A percentile compares a stretch with the other conserved stretches of the same genome.
Evolutionary conservation across 2,797 vertebrate species (phyloP).

Genomic region (Buphagus erythrorhynchus): DNA sequence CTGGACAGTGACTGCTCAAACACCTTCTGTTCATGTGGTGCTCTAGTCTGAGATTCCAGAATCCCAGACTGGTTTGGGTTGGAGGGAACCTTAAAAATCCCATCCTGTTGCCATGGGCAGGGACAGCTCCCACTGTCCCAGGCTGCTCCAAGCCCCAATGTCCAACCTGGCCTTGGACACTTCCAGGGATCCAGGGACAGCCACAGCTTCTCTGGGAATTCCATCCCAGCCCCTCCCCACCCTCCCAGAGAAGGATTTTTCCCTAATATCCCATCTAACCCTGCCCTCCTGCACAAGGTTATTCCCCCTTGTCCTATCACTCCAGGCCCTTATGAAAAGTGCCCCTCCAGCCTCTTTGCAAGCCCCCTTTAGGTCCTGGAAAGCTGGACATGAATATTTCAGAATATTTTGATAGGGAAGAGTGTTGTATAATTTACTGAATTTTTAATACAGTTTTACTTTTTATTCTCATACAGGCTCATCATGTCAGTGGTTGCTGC

Average conservation of each 20-base stretch:
- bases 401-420: neutral
- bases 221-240: neutral
- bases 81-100: neutral
- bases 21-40: neutral
- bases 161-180: neutral
- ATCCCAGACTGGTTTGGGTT: fast-evolving
- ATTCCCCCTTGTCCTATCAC: neutral
- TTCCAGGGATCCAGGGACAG: neutral
- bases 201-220: neutral
- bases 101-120: neutral
- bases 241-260: neutral
- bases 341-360: neutral
- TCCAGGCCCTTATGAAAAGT: neutral
- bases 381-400: neutral
- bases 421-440: slow-evolving; percentile 8
- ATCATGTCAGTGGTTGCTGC: neutral
- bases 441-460: slow-evolving; percentile 20
- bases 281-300: neutral
- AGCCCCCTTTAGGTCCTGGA: neutral
- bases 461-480: neutral
- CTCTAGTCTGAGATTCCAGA: neutral
- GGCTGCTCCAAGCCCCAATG: neutral
- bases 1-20: fast-evolving
- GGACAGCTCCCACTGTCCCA: neutral
- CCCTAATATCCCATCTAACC: neutral